Conservation (phyloP, 2,113 vertebrate genomes). For the Sinocyclocheilus grahami region DNA sequence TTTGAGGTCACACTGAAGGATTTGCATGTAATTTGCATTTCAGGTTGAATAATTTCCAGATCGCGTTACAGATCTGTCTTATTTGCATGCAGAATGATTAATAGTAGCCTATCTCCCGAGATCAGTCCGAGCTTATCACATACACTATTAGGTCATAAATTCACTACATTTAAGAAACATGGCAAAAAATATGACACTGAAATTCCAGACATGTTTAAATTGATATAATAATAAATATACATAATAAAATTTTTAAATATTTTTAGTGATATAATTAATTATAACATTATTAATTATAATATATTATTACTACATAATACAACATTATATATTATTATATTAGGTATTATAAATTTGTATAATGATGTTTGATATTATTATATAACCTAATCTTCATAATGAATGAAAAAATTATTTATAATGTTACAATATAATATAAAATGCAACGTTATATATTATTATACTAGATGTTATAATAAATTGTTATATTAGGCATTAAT, state of each 20-base stretch:
- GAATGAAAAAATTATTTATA: too few species aligned
- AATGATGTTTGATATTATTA: too few species aligned
- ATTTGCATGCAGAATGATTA: constrained; percentile 21
- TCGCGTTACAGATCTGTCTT: not conserved
- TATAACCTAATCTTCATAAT: too few species aligned
- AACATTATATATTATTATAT: not conserved
- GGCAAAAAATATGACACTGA: not conserved
- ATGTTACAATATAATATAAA: too few species aligned
- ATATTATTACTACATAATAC: not conserved
- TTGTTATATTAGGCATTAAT: too few species aligned
- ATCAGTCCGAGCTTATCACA: not conserved
- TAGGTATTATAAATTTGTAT: not conserved
- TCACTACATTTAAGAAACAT: not conserved
- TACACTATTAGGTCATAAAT: not conserved
- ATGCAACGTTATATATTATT: too few species aligned
- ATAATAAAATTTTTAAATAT: not conserved
- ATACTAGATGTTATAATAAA: too few species aligned
- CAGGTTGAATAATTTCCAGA: not conserved
- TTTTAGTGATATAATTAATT: not conserved
- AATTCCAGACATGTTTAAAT: not conserved
- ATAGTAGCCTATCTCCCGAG: not conserved
- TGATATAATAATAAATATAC: not conserved
- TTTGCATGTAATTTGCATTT: constrained; percentile 18
- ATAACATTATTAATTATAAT: not conserved
- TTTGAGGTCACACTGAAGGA: constrained; percentile 1